These are phyloP conservation scores for Arremon brunneinucha DNA, from an alignment of 2,797 vertebrate species.

Conservation along the genomic window DNA sequence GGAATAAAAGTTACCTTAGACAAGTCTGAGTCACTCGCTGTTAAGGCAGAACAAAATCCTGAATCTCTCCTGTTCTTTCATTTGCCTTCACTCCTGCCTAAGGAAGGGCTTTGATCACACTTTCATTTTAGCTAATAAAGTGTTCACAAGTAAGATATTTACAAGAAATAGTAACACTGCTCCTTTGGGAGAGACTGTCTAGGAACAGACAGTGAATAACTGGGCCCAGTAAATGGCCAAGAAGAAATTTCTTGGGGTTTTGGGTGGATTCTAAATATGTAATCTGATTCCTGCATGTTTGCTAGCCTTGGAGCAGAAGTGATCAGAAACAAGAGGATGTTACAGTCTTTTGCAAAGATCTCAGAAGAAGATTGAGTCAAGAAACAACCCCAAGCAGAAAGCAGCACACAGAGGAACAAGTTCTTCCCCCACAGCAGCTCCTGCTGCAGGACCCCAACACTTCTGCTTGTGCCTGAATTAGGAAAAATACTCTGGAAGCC, in stretches of 20 bases:
- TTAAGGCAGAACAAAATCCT: neutral
- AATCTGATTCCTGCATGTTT: neutral
- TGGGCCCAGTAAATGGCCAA: neutral
- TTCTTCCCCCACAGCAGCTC: neutral
- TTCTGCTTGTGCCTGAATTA: neutral
- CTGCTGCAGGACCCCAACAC: neutral
- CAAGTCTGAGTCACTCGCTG: neutral
- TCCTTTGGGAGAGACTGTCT: neutral
- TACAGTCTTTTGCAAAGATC: neutral
- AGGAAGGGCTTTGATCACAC: neutral
- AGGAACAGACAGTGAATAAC: neutral
- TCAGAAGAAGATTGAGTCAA: neutral
- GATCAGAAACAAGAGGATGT: neutral
- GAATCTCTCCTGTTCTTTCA: neutral
- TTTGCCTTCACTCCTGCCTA: neutral
- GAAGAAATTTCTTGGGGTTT: neutral
- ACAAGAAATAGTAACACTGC: neutral
- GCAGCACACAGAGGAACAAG: rapidly evolving
- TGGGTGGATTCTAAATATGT: neutral
- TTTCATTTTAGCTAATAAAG: neutral
- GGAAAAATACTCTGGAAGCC: neutral
- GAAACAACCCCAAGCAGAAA: neutral
- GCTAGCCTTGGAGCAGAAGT: neutral
- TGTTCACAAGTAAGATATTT: neutral
- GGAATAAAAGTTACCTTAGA: neutral